A percentile compares a stretch with the other conserved stretches of the same genome.
Conservation (phyloP, 2,888 invertebrate genomes). For the Folsomia manolachei region DNA sequence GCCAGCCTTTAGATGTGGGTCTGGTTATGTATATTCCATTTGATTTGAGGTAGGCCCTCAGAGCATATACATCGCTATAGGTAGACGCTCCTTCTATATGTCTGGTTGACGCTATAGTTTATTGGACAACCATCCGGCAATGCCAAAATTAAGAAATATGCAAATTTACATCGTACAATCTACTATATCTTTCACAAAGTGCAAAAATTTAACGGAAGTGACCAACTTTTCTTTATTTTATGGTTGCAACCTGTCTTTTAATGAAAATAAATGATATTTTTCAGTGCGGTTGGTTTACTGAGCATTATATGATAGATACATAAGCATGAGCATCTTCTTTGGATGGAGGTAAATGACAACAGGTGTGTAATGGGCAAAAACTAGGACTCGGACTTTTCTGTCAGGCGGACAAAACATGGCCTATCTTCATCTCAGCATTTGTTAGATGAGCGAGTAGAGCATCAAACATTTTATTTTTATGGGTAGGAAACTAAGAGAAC, state of each 20-base stretch:
- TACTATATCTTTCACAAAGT: no score
- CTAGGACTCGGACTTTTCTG: not conserved
- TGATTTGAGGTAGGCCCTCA: no score
- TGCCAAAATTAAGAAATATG: no score
- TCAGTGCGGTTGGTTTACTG: not conserved
- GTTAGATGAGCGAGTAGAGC: no score
- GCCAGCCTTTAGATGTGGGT: no score
- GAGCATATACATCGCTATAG: no score
- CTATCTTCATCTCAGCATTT: not conserved
- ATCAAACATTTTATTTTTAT: not conserved
- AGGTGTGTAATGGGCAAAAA: not conserved
- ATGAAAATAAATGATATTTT: not conserved
- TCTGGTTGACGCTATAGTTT: no score
- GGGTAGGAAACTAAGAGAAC: not conserved
- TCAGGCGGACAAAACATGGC: not conserved
- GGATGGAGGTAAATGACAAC: not conserved
- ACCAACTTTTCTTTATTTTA: not conserved
- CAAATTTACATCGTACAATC: no score
- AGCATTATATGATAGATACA: not conserved
- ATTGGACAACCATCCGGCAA: no score
- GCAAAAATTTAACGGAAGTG: not conserved
- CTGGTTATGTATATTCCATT: no score
- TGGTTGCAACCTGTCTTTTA: not conserved
- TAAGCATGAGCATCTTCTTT: not conserved
- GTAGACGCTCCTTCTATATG: no score